Evolutionary conservation across 2,113 vertebrate species (phyloP).

Genomic region (Rallus limicola): DNA sequence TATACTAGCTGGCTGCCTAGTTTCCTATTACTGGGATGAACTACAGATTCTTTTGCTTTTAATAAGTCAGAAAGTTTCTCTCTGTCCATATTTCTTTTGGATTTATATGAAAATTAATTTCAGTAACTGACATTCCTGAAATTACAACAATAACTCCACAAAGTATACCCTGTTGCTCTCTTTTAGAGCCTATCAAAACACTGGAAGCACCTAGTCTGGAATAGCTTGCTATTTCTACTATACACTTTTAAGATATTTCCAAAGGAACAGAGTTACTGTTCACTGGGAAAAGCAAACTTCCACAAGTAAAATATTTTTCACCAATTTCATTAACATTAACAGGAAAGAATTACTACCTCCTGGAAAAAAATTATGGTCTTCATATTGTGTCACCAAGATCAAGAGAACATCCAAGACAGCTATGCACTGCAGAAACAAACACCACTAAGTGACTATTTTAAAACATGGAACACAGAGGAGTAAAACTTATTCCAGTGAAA

Average conservation of each 20-base stretch:
- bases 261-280: neutral
- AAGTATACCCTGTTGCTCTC: neutral
- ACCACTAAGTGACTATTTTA: neutral
- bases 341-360: neutral
- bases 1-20: neutral
- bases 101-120: constrained; percentile 29
- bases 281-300: neutral
- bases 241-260: neutral
- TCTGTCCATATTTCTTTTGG: neutral
- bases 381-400: neutral
- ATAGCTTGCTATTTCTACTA: neutral
- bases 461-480: neutral
- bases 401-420: neutral
- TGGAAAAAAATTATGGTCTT: neutral
- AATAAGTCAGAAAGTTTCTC: neutral
- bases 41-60: neutral
- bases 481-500: neutral
- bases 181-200: neutral
- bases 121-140: neutral
- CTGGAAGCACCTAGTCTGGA: neutral
- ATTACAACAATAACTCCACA: neutral
- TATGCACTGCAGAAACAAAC: neutral
- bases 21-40: neutral
- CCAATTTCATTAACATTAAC: neutral
- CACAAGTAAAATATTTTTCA: neutral